Base-by-base conservation (phyloP, 1,140 invertebrate genomes). In the Triops cancriformis region DNA sequence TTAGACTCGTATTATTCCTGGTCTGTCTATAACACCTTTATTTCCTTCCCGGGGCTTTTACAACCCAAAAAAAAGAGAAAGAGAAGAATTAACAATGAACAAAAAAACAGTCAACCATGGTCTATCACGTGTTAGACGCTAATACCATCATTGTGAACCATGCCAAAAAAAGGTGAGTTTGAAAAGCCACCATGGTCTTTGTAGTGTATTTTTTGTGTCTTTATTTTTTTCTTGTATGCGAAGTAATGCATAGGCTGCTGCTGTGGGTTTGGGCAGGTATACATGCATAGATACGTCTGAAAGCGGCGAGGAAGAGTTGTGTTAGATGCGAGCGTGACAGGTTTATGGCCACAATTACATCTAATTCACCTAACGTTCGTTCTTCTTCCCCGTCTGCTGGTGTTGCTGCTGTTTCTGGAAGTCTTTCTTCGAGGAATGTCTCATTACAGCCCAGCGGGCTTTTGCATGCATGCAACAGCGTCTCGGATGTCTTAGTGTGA, bases 271-370 rank as follows among this genome's bases (percentile, higher is more conserved):
- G 31, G 2, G 51, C 51, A 64, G 51, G 51, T 64, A 64, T 64
- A 23, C 14, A 7, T 37, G 7, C 7, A 7, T 37, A 37, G 31
- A 37, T 7, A 37, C 31, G 31, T 37, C 31, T 37, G 10, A 64
- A 18, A 64, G 51, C 51, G 51, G 51, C 51, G 6, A 12, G 51
- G 31, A 37, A 37, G 31, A 37, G 51, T n/a, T 64, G 51, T 64
- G 51, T 64, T 64, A 64, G 51, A 64, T 64, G n/a, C 51, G 14
- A 64, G 51, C 51, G 51, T 64, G 51, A 23, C 51, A 64, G 51
- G 51, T 64, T 64, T 64, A 64, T 64, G 51, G 51, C 51, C 51
- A 64, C 51, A 64, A 64, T 64, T 64, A 64, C n/a, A 64, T 64
- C 51, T 64, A 64, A 64, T 64, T 64, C 51, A 64, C 51, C 51